These are phyloP conservation scores for Drosophila buzzatii DNA, from an alignment of 2,888 invertebrate genomes.

Conservation along the genomic window DNA sequence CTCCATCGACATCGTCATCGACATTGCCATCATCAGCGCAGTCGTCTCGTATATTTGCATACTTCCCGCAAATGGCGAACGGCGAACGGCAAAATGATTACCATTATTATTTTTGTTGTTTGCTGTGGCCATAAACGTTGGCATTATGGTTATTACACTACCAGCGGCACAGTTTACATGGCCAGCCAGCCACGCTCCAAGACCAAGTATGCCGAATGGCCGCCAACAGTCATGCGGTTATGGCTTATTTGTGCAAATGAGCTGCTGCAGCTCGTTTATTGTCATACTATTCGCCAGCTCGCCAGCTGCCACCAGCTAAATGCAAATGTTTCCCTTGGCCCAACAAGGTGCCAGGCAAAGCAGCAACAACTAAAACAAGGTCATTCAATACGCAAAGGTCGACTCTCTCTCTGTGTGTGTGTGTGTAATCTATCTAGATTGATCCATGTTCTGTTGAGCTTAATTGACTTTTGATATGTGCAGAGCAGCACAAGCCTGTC, in stretches of 20 bases:
- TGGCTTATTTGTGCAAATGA: conserved; percentile 81
- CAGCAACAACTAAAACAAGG: not conserved
- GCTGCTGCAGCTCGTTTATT: conserved; percentile 75
- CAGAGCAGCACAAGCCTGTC: not conserved
- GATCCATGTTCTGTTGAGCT: not conserved
- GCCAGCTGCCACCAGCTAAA: conserved; percentile 37
- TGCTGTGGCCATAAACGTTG: conserved; percentile 78
- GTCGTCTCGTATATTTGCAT: conserved; percentile 76
- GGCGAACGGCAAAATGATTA: conserved; percentile 78
- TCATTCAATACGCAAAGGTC: not conserved
- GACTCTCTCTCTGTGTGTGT: not conserved
- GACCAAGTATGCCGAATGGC: conserved; percentile 24
- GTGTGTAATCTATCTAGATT: conserved; percentile 3
- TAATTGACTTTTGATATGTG: conserved; percentile 3
- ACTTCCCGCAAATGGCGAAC: conserved; percentile 68
- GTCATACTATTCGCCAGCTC: conserved; percentile 41
- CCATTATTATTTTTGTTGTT: conserved; percentile 79
- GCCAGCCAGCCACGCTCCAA: conserved; percentile 17
- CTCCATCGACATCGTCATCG: conserved; percentile 33
- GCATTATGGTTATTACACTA: conserved; percentile 77
- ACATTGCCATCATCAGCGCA: conserved; percentile 37
- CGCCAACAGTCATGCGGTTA: conserved; percentile 66
- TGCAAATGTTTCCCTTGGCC: conserved; percentile 65
- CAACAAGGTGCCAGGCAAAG: not conserved
- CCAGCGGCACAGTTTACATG: conserved; percentile 39